Evolutionary conservation across 2,113 vertebrate genomes (phyloP).

Genomic region (Ceyx margarethae): DNA sequence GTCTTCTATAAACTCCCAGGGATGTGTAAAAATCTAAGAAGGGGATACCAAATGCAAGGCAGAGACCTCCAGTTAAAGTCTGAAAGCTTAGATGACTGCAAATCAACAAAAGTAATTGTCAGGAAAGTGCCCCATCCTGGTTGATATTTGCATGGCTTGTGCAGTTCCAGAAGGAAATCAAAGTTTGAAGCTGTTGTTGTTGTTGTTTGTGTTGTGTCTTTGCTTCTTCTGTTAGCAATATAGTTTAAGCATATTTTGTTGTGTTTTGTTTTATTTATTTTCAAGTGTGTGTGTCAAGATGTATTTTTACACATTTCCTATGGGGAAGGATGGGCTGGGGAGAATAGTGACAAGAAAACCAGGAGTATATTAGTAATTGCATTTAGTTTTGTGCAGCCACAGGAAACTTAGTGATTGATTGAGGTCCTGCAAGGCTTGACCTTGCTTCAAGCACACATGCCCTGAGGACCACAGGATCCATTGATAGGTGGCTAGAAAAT

Average conservation of each 20-base stretch:
- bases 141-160: neutral
- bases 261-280: neutral
- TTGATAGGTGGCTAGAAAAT: neutral
- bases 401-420: slow-evolving; percentile 24
- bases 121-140: neutral
- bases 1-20: neutral
- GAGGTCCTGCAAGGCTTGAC: neutral
- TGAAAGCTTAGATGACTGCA: neutral
- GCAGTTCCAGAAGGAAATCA: neutral
- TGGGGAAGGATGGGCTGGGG: neutral
- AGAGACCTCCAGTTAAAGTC: neutral
- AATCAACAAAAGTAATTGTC: neutral
- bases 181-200: neutral
- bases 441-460: neutral
- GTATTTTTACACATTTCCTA: neutral
- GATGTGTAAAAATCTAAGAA: neutral
- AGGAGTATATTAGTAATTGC: neutral
- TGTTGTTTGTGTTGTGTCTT: neutral
- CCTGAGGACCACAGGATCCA: neutral
- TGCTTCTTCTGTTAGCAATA: neutral
- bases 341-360: fast-evolving
- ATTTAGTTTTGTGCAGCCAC: neutral
- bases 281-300: neutral
- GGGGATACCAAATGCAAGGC: neutral
- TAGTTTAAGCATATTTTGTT: neutral